phyloP scores from a whole-genome alignment of 2,888 invertebrate species.

The Sarcophaga variegata region DNA sequence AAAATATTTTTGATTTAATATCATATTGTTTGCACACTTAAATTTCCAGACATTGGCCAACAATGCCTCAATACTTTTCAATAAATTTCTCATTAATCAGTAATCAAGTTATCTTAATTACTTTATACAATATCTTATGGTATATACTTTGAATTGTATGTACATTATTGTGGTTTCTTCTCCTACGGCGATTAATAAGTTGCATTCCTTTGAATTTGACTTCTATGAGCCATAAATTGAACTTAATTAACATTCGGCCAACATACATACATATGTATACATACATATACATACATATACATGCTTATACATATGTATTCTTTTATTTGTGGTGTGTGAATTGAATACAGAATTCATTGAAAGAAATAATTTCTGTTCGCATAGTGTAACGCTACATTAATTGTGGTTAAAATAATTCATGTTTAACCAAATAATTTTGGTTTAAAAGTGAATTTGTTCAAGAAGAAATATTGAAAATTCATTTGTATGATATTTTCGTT shows the following conservation, averaged over 20 bases:
- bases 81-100: background rate
- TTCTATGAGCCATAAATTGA: background rate
- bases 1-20: too few species aligned
- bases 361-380: background rate
- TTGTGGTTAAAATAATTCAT: background rate
- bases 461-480: background rate
- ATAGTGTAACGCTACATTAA: background rate
- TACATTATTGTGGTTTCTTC: constrained; percentile 19
- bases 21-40: too few species aligned
- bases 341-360: background rate
- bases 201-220: background rate
- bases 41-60: too few species aligned
- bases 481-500: background rate
- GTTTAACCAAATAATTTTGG: background rate
- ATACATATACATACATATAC: too few species aligned
- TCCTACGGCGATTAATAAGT: background rate
- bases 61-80: too few species aligned
- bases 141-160: background rate
- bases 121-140: background rate
- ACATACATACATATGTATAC: too few species aligned
- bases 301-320: too few species aligned
- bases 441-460: background rate
- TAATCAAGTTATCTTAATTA: background rate
- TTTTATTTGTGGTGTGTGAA: too few species aligned
- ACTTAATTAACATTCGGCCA: background rate